These are phyloP conservation scores for Artibeus jamaicensis DNA, from an alignment of 2,797 vertebrate species.

Conservation along the genomic window DNA sequence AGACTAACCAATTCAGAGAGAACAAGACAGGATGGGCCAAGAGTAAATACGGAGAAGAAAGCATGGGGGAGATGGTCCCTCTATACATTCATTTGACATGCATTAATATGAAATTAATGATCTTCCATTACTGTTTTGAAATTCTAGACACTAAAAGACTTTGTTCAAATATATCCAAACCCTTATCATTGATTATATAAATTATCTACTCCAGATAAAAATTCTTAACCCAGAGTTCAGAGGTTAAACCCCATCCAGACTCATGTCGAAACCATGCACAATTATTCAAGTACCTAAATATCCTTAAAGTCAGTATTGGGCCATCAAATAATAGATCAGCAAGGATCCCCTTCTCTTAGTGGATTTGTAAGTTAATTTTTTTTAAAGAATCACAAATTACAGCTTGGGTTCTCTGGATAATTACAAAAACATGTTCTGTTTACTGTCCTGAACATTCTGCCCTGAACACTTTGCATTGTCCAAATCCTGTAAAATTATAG, in stretches of 20 bases:
- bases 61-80: neutral
- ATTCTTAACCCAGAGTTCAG: neutral
- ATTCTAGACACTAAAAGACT: conserved; percentile 11
- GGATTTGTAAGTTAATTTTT: neutral
- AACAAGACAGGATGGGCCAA: neutral
- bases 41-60: neutral
- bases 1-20: neutral
- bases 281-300: neutral
- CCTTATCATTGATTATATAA: neutral
- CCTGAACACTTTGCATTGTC: conserved; percentile 71
- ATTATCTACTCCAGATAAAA: neutral
- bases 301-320: neutral
- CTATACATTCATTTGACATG: neutral
- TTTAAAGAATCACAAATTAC: neutral
- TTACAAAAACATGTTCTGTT: conserved; percentile 77
- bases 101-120: conserved; percentile 14
- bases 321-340: neutral
- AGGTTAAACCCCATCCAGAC: neutral
- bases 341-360: conserved; percentile 9
- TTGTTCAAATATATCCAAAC: conserved; percentile 14
- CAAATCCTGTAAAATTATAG: conserved; percentile 76
- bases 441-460: conserved; percentile 66
- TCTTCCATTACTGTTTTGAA: neutral
- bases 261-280: neutral
- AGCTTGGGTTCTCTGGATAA: conserved; percentile 71